A percentile compares a stretch with the other conserved stretches of the same genome.
phyloP scores from a whole-genome alignment of 2,113 vertebrate genomes.

The Podarcis raffonei region DNA sequence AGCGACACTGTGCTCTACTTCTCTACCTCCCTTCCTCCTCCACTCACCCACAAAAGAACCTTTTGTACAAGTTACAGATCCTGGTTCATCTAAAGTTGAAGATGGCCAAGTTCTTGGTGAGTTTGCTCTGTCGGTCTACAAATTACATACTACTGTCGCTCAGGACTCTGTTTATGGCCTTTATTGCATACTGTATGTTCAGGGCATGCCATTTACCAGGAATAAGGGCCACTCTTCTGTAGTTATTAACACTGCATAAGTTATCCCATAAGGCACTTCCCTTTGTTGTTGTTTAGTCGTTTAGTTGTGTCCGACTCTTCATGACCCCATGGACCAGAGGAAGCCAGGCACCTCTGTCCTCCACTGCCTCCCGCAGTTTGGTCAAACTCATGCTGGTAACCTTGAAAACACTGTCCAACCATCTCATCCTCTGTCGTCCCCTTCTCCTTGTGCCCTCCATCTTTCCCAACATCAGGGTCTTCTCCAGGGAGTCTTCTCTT shows the following conservation, averaged over 20 bases:
- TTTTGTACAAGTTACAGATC: background rate
- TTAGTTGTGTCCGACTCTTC: too few species aligned
- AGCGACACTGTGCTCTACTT: background rate
- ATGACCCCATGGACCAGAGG: too few species aligned
- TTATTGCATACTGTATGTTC: background rate
- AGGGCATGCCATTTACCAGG: background rate
- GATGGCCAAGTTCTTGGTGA: accelerated
- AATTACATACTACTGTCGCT: background rate
- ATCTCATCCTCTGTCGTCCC: too few species aligned
- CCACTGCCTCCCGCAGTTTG: too few species aligned
- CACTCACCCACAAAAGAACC: background rate
- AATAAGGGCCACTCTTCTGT: background rate
- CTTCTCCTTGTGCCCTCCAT: too few species aligned
- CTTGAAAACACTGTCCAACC: too few species aligned
- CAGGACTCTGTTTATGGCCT: background rate
- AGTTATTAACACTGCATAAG: background rate
- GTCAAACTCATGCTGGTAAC: too few species aligned
- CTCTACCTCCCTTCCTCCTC: background rate
- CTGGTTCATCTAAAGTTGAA: background rate
- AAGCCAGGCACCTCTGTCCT: too few species aligned
- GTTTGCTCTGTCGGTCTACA: background rate
- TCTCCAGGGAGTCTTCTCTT: too few species aligned
- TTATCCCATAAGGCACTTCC: background rate
- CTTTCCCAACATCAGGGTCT: too few species aligned
- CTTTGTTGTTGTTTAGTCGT: too few species aligned